Conservation (phyloP, 2,113 vertebrate genomes). For the Ellobius talpinus region DNA sequence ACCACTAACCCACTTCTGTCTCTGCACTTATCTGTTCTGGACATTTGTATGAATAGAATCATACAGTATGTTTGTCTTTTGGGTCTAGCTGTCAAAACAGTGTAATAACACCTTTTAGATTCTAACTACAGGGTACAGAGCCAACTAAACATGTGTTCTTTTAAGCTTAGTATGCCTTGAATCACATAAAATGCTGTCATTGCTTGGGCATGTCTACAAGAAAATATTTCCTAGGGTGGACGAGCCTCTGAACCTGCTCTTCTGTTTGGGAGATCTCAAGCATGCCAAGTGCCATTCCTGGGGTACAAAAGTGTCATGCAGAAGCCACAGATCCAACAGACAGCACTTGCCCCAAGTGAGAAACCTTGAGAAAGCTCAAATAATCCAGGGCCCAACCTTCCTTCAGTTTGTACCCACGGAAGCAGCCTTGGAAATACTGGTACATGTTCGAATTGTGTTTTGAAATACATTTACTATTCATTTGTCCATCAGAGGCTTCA, state of each 20-base stretch:
- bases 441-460: not conserved
- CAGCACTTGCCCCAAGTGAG: not conserved
- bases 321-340: not conserved
- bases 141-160: not conserved
- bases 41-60: not conserved
- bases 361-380: not conserved
- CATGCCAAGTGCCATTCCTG: accelerated
- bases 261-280: not conserved
- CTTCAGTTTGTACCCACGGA: no score
- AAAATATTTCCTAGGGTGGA: not conserved
- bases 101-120: not conserved
- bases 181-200: not conserved
- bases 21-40: not conserved
- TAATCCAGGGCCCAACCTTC: not conserved
- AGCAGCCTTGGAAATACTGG: not conserved
- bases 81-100: not conserved
- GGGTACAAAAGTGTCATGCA: no score
- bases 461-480: not conserved
- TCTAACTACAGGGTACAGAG: not conserved
- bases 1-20: not conserved
- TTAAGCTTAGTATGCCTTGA: not conserved
- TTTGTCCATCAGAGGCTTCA: not conserved
- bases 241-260: not conserved
- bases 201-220: not conserved
- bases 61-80: not conserved